These are phyloP conservation scores for Notothenia rossii DNA, from an alignment of 2,113 vertebrate species.

Conservation along the genomic window DNA sequence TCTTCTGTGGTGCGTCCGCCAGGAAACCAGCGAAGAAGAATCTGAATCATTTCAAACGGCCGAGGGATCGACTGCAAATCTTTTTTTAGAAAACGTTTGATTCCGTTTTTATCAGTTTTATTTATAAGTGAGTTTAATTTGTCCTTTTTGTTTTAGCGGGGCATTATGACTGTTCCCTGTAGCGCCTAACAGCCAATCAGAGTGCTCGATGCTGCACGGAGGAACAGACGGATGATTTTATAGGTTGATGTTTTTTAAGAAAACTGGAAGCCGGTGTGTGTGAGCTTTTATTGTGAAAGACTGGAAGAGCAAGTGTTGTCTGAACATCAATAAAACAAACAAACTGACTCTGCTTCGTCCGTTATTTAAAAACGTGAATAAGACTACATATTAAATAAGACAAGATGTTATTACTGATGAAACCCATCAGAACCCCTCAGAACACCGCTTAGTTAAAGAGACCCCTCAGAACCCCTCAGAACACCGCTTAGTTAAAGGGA, in stretches of 20 bases:
- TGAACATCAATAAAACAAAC: too few relatives aligned
- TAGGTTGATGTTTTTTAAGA: conserved; percentile 62
- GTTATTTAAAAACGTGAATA: neutral
- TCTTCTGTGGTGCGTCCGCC: conserved; percentile 41
- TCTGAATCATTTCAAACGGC: conserved; percentile 74
- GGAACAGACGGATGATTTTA: conserved; percentile 49
- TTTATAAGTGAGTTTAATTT: conserved; percentile 68
- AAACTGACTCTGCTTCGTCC: conserved; percentile 68
- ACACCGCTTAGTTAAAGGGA: too few relatives aligned
- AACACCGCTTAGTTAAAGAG: too few relatives aligned
- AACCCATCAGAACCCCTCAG: too few relatives aligned
- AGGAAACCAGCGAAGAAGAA: conserved; percentile 73
- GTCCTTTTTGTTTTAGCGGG: conserved; percentile 35
- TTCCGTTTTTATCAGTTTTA: conserved; percentile 75
- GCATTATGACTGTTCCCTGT: conserved; percentile 48
- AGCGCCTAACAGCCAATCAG: conserved; percentile 66
- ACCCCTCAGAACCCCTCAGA: too few relatives aligned
- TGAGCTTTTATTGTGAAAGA: conserved; percentile 43
- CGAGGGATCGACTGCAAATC: conserved; percentile 60
- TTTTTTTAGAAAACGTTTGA: conserved; percentile 57
- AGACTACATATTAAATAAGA: too few relatives aligned
- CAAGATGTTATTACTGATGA: too few relatives aligned
- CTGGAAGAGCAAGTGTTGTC: conserved; percentile 46
- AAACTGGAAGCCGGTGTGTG: conserved; percentile 52
- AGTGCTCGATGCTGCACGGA: conserved; percentile 18